A percentile compares a stretch with the other conserved stretches of the same genome.
Evolutionary conservation across 2,888 invertebrate species (phyloP).

Genomic region (Lomographa bimaculata): DNA sequence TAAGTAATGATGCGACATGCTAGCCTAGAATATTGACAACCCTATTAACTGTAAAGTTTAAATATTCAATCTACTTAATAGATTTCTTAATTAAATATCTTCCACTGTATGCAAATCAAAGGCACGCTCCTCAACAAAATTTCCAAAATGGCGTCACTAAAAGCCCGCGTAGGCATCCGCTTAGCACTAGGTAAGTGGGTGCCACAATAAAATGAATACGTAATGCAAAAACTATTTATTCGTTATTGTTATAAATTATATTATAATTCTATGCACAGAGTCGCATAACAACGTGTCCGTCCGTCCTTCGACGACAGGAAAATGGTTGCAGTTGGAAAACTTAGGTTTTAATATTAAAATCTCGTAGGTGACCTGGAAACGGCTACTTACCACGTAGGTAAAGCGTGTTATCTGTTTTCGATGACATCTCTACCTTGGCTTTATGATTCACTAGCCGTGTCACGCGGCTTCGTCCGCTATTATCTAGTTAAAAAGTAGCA

Average conservation of each 20-base stretch:
- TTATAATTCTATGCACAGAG: conserved; percentile 57
- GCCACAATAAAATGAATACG: conserved; percentile 38
- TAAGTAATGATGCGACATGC: too few relatives aligned
- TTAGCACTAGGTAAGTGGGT: conserved; percentile 48
- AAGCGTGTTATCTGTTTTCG: conserved; percentile 11
- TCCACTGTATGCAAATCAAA: conserved; percentile 15
- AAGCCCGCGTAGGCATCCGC: conserved; percentile 16
- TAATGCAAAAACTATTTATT: conserved; percentile 37
- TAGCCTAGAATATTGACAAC: too few relatives aligned
- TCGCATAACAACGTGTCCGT: conserved; percentile 58
- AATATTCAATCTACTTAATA: too few relatives aligned
- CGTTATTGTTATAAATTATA: conserved; percentile 42
- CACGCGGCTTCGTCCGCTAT: too few relatives aligned
- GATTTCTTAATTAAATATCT: too few relatives aligned
- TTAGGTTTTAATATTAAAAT: conserved; percentile 59
- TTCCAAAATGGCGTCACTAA: conserved; percentile 22
- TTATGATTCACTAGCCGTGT: too few relatives aligned
- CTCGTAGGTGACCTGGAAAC: conserved; percentile 42
- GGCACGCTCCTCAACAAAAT: conserved; percentile 9
- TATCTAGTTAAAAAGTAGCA: too few relatives aligned
- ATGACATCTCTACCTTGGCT: conserved; percentile 10
- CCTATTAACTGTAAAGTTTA: too few relatives aligned
- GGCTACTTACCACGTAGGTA: conserved; percentile 17
- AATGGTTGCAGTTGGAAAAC: conserved; percentile 67
- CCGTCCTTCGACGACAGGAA: conserved; percentile 68